phyloP scores from a whole-genome alignment of 1,140 invertebrate species.

The Phenacoccus solenopsis region DNA sequence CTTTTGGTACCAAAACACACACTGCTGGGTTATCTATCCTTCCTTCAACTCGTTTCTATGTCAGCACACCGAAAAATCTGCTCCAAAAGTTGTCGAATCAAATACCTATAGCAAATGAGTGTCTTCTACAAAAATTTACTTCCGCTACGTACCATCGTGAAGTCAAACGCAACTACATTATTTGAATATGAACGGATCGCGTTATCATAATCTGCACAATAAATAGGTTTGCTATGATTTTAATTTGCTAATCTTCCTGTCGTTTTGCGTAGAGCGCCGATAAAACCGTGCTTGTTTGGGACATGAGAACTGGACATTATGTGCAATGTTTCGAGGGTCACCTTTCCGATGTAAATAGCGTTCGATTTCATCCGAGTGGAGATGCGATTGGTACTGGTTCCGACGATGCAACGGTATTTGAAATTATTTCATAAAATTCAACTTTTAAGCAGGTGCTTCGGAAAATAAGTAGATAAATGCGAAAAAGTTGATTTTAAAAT shows the following conservation, averaged over 20 bases:
- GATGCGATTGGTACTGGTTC: conserved; percentile 96
- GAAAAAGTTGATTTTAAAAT: neutral
- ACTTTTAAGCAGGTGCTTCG: neutral
- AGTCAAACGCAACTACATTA: too few relatives aligned
- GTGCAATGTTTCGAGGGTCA: conserved; percentile 98
- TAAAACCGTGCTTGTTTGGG: conserved; percentile 95
- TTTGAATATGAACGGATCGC: neutral
- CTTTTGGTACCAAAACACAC: too few relatives aligned
- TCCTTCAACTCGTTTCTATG: too few relatives aligned
- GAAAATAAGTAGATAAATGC: neutral
- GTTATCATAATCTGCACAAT: too few relatives aligned
- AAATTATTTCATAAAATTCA: conserved; percentile 28
- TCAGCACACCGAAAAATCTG: too few relatives aligned
- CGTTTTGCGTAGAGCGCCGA: conserved; percentile 67
- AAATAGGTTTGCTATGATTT: neutral
- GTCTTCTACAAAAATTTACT: too few relatives aligned
- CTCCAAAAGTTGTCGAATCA: too few relatives aligned
- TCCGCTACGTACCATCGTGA: too few relatives aligned
- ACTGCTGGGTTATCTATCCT: too few relatives aligned
- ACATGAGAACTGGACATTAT: conserved; percentile 95
- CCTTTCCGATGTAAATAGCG: conserved; percentile 95
- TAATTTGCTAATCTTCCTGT: neutral
- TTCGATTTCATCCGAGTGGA: conserved; percentile 98
- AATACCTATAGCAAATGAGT: too few relatives aligned
- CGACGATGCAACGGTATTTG: conserved; percentile 90